Percentiles rank a stretch among this genome's conserved stretches.
Evolutionary conservation across 2,113 vertebrate species (phyloP).

Genomic region (Thamnaconus septentrionalis): DNA sequence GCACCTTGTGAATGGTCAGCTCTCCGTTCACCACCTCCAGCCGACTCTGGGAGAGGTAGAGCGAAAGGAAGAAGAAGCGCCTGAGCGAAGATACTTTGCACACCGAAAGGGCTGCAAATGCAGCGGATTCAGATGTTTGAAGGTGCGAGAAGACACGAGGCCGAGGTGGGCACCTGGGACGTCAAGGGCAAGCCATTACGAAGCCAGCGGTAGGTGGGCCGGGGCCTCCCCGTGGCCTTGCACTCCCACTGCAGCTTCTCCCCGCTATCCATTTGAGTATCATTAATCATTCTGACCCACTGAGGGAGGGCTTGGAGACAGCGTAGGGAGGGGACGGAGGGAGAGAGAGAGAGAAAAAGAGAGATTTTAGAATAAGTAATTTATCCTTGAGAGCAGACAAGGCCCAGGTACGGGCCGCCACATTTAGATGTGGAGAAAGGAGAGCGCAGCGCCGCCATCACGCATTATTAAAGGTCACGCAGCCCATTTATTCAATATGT

Average conservation of each 20-base stretch:
- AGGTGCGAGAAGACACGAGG: slow-evolving; percentile 3
- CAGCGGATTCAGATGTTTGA: slow-evolving; percentile 20
- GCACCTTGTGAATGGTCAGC: slow-evolving; percentile 83
- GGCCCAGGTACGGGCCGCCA: not conserved
- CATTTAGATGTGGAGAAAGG: no score
- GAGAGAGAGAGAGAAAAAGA: slow-evolving; percentile 9
- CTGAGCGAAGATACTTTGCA: not conserved
- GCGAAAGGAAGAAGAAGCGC: slow-evolving; percentile 1
- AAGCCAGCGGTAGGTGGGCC: slow-evolving; percentile 91
- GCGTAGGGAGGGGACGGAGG: no score
- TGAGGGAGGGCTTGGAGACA: slow-evolving; percentile 85
- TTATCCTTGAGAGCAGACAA: slow-evolving; percentile 44
- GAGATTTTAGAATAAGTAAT: slow-evolving; percentile 38
- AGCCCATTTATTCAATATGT: no score
- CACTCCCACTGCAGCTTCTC: slow-evolving; percentile 93
- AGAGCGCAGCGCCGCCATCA: no score
- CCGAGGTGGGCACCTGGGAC: slow-evolving; percentile 79
- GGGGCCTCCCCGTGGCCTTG: slow-evolving; percentile 88
- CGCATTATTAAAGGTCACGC: no score
- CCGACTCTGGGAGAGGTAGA: slow-evolving; percentile 81
- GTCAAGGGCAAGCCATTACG: slow-evolving; percentile 84
- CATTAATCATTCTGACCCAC: slow-evolving; percentile 92
- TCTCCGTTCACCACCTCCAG: slow-evolving; percentile 86
- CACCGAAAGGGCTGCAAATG: not conserved
- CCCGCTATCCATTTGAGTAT: slow-evolving; percentile 92